Base-by-base conservation (phyloP, 2,113 vertebrate species). In the Stegastes partitus region DNA sequence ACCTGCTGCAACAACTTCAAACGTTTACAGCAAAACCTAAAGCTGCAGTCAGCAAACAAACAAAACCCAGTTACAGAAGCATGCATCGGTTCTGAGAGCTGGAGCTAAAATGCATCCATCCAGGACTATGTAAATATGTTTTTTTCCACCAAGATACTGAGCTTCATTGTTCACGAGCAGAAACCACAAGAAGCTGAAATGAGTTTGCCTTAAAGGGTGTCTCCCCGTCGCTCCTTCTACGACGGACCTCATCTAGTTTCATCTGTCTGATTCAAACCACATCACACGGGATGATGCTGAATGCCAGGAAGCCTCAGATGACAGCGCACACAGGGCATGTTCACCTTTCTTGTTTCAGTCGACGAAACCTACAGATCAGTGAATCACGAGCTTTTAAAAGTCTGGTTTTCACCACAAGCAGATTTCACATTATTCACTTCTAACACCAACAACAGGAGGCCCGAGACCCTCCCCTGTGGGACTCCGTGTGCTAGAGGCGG, bases 391-490 rank as follows among this genome's bases (percentile, higher is more conserved):
- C 28, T 23, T 51, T 25, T 39, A 25, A 71, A 61, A 23, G n/a
- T n/a, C n/a, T n/a, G n/a, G n/a, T n/a, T 23, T 23, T 58, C 11
- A 54, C 2, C 0, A 34, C 18, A 53, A 67, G 42, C 42, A 50
- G 3, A 34, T 57, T 4, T 21, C 37, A 23, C n/a, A 26, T 25
- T 19, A 45, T 44, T 22, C 28, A 2, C 26, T 6, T 25, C 5
- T 31, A 39, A 44, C 34, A 11, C 4, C 26, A 63, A 21, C 42
- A 61, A n/a, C 11, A 66, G 2, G 26, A 21, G 70, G 70, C 12
- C 11, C 12, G 26, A 19, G 70, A 74, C 10, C 11, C 12, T 47
- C 7, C 65, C 37, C 61, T 82, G 75, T 49, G 18, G 79, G 22
- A 82, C 70, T 44, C 59, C n/a, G 11, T 10, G 12, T 9, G 2